Evolutionary conservation across 1,140 invertebrate species (phyloP).

Genomic region (Lucilia sericata): DNA sequence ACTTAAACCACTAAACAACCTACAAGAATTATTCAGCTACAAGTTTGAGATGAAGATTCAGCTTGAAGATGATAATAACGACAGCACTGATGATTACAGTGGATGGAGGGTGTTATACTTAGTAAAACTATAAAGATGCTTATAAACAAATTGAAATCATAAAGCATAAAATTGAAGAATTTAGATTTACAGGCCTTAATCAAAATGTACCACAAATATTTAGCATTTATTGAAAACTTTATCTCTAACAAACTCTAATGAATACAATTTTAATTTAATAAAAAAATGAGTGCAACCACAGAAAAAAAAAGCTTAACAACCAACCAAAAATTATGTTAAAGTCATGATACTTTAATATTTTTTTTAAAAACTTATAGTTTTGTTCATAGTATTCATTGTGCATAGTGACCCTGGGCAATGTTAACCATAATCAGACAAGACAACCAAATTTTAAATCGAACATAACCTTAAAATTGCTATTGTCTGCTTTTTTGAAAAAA

Average conservation of each 20-base stretch:
- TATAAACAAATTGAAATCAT: no score
- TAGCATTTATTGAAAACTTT: no score
- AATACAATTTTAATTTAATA: no score
- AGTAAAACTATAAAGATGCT: no score
- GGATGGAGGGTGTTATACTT: neutral
- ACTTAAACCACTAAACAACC: neutral
- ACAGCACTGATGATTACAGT: neutral
- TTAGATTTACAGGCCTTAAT: no score
- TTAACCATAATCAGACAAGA: constrained; percentile 1
- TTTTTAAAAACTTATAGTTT: neutral
- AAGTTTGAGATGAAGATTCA: neutral
- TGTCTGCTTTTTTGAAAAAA: neutral
- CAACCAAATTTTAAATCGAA: neutral
- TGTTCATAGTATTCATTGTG: no score
- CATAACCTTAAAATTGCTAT: neutral
- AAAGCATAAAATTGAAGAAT: neutral
- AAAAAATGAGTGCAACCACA: no score
- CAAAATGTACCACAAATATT: no score
- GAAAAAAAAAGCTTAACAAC: neutral
- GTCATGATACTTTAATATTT: neutral
- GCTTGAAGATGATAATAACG: neutral
- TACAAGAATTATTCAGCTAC: neutral
- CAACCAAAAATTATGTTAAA: neutral
- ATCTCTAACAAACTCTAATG: no score
- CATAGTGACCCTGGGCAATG: constrained; percentile 2